Base-by-base conservation (phyloP, 2,797 vertebrate species). In the Crocodylus rhombifer region DNA sequence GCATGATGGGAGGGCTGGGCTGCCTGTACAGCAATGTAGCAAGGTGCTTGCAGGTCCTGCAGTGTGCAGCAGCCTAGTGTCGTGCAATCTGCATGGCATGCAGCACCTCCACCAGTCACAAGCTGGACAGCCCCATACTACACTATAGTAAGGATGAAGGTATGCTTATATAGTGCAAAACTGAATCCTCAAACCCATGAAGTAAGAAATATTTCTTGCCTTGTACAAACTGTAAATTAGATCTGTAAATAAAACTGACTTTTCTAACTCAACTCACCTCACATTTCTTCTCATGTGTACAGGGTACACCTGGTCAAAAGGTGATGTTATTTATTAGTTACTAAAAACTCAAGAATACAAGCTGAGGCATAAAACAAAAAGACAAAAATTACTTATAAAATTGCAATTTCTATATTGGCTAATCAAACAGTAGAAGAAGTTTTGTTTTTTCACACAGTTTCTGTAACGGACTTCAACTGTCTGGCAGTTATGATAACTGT, bases 331-430 rank as follows among this genome's bases (percentile, higher is more conserved):
- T 83, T 60, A 14, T 7, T 82, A 57, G 42, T 89, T 92, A 83
- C 28, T 30, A 78, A 79, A 90, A 13, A 63, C 15, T 67, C 89
- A 96, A 91, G 80, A 71, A 71, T 58, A 89, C 42, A 87, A 75
- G 13, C n/a, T 2, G 62, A 0, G 1, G 36, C 89, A 77, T 84
- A 95, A 56, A 84, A 55, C 62, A 87, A 14, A 88, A 60, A 3
- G 28, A 87, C 78, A 15, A 25, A 74, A 0, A 69, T 11, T 33
- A 80, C 57, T 84, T 91, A 88, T 33, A 88, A 84, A 88, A 80
- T 4, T 89, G 1, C n/a, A 55, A 2, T 7, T 42, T 5, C 4
- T 63, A 25, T 25, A 63, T 8, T 61, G 42, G 42, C 42, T 51
- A 51, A 51, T 51, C 42, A 51, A 51, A 23, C 28, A 7, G 42